A percentile compares a stretch with the other conserved stretches of the same genome.
Conservation (phyloP, 1,140 invertebrate species). For the Cotesia chilonis region DNA sequence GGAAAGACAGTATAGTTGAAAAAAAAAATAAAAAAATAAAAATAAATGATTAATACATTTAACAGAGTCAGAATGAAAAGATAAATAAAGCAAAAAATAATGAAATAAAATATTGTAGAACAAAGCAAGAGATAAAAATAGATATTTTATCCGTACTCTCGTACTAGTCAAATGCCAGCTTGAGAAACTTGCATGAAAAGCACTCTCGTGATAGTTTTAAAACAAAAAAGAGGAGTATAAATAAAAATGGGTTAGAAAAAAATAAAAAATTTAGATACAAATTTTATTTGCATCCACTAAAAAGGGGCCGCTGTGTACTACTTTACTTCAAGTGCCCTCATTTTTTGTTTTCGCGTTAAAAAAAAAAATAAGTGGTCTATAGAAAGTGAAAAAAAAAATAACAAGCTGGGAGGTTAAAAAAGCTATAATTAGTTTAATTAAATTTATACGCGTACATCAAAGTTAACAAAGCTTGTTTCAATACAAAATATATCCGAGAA, state of each 20-base stretch:
- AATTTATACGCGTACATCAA: slow-evolving; percentile 2
- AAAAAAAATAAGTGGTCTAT: no score
- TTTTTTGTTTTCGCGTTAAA: no score
- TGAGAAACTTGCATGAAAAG: slow-evolving; percentile 9
- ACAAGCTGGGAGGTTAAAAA: no score
- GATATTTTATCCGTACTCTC: not conserved
- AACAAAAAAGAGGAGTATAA: slow-evolving; percentile 3
- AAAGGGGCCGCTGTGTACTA: no score
- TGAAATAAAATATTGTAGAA: no score
- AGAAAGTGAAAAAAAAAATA: no score
- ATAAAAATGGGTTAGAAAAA: not conserved
- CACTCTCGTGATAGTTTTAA: slow-evolving; percentile 9
- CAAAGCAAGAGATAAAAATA: not conserved
- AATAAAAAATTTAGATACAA: not conserved
- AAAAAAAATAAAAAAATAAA: no score
- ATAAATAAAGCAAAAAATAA: no score
- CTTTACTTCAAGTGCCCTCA: no score
- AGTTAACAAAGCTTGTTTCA: not conserved
- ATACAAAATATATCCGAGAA: slow-evolving; percentile 2
- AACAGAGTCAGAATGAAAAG: no score
- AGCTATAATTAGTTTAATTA: not conserved
- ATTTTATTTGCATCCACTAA: not conserved
- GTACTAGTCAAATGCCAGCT: not conserved
- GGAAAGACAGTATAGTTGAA: not conserved
- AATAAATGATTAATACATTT: no score